phyloP scores from a whole-genome alignment of 2,797 vertebrate genomes.

The Kryptolebias ocellatus region DNA sequence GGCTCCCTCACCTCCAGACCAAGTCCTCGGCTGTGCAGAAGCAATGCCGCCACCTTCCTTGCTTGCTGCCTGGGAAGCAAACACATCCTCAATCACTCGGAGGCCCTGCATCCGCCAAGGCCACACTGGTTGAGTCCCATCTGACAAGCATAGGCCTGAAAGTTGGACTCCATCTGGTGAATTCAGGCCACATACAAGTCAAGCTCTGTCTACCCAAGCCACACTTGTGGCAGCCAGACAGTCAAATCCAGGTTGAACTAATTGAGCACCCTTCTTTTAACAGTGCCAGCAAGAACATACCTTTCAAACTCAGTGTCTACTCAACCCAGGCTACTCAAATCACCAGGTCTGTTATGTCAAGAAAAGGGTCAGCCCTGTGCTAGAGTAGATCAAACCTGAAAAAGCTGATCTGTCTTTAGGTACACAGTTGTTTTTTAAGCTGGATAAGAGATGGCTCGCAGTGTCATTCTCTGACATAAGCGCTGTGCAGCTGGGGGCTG shows the following conservation, averaged over 20 bases:
- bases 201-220: constrained; percentile 67
- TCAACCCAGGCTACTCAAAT: constrained; percentile 46
- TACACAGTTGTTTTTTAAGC: constrained; percentile 65
- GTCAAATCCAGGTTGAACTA: constrained; percentile 68
- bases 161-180: constrained; percentile 66
- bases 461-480: constrained; percentile 67
- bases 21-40: constrained; percentile 70
- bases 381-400: constrained; percentile 52
- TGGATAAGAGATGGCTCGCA: constrained; percentile 63
- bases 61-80: constrained; percentile 78
- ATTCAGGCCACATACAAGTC: constrained; percentile 67
- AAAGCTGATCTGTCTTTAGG: constrained; percentile 57
- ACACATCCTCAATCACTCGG: constrained; percentile 78
- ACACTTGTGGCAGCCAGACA: constrained; percentile 67
- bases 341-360: constrained; percentile 39
- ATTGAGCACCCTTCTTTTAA: constrained; percentile 62
- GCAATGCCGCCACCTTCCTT: constrained; percentile 75
- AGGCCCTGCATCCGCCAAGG: constrained; percentile 66
- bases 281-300: constrained; percentile 50
- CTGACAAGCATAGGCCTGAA: constrained; percentile 65
- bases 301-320: constrained; percentile 49
- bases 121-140: constrained; percentile 69
- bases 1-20: constrained; percentile 67
- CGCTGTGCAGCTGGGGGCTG: constrained; percentile 61
- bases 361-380: constrained; percentile 23